phyloP scores from a whole-genome alignment of 2,113 vertebrate species.

The Myiopsitta monachus region DNA sequence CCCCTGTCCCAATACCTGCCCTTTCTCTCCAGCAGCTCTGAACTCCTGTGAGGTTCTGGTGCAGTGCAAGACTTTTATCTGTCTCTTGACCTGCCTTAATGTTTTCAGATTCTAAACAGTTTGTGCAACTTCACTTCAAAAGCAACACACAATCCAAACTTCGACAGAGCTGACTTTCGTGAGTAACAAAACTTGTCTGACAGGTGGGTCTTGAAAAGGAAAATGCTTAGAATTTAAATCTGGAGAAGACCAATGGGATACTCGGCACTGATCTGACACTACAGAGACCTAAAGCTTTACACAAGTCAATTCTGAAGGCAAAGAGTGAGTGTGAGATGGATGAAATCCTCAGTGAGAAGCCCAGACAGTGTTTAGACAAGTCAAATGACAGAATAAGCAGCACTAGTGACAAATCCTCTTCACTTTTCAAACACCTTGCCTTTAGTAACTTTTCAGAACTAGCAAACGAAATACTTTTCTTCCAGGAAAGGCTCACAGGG shows the following conservation, averaged over 20 bases:
- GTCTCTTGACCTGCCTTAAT: not conserved
- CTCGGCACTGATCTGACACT: not conserved
- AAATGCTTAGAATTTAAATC: conserved; percentile 5
- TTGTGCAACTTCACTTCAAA: not conserved
- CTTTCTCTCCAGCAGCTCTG: not conserved
- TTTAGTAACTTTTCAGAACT: not conserved
- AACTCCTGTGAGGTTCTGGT: not conserved
- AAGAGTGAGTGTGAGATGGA: not conserved
- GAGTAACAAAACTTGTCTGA: not conserved
- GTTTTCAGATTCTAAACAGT: not conserved
- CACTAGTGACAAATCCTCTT: not conserved
- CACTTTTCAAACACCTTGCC: not conserved
- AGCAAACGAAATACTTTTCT: not conserved
- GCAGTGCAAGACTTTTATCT: not conserved
- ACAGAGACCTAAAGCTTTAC: not conserved
- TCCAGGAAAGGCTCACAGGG: not conserved
- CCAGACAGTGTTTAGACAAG: not conserved
- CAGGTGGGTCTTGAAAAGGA: conserved; percentile 10
- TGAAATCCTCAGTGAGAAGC: not conserved
- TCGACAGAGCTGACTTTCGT: not conserved
- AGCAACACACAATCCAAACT: not conserved
- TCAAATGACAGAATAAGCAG: not conserved
- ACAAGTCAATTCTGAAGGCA: not conserved
- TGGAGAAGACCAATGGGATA: not conserved
- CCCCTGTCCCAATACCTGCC: not conserved